A percentile compares a stretch with the other conserved stretches of the same genome.
Conservation (phyloP, 1,140 invertebrate genomes). For the Muscidifurax raptorellus region DNA sequence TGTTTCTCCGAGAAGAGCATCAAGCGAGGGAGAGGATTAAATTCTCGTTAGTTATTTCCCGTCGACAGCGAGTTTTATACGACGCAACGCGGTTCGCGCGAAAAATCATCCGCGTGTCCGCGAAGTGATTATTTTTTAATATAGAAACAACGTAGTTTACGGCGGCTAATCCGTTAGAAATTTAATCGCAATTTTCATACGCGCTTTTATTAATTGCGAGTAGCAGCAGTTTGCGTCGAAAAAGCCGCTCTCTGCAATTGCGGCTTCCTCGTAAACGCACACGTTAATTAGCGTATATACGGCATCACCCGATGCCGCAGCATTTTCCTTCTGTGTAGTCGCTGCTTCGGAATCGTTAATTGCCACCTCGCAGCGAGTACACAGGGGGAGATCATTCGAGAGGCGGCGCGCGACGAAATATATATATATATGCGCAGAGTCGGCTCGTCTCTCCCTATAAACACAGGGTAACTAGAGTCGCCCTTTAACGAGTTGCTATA, state of each 20-base stretch:
- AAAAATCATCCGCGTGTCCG: too few species aligned
- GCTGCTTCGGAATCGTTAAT: neutral
- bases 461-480: neutral
- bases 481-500: slow-evolving; percentile 3
- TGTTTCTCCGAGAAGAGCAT: neutral
- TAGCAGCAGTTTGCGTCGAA: too few species aligned
- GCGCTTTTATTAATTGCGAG: neutral
- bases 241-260: too few species aligned
- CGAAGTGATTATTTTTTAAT: too few species aligned
- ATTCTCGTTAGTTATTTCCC: too few species aligned
- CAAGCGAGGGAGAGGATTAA: neutral
- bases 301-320: too few species aligned
- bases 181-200: too few species aligned
- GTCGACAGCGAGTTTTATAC: too few species aligned
- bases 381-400: neutral
- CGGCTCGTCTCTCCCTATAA: neutral
- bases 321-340: neutral
- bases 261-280: neutral
- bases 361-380: neutral
- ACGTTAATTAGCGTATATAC: neutral
- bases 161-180: neutral
- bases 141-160: too few species aligned
- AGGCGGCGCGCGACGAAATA: neutral
- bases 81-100: too few species aligned
- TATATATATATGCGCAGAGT: neutral